These are phyloP conservation scores for Macroglossus sobrinus DNA, from an alignment of 2,113 vertebrate genomes.

Conservation along the genomic window DNA sequence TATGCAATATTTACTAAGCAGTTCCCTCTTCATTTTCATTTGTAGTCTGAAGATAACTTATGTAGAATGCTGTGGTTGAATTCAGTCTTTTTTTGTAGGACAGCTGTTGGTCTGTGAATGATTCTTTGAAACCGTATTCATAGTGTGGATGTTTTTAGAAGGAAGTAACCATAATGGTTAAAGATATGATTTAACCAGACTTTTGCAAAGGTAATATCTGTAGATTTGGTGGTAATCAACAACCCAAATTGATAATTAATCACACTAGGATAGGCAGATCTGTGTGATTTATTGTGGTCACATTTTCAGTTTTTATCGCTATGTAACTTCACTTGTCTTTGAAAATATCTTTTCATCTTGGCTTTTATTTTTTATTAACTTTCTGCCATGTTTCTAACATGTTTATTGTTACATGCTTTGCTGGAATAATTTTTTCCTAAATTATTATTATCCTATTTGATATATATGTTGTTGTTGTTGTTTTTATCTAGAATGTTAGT, in stretches of 20 bases:
- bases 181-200: neutral
- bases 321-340: neutral
- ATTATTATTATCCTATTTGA: neutral
- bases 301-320: neutral
- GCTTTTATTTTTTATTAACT: neutral
- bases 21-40: neutral
- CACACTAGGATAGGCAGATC: neutral
- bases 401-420: neutral
- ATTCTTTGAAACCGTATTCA: neutral
- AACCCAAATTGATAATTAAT: neutral
- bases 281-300: neutral
- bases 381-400: neutral
- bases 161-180: neutral
- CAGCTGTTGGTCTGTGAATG: neutral
- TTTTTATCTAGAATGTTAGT: neutral
- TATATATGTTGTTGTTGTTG: neutral
- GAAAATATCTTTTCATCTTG: neutral
- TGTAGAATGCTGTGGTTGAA: neutral
- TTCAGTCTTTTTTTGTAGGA: neutral
- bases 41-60: neutral
- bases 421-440: neutral
- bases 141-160: conserved; percentile 10
- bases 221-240: neutral
- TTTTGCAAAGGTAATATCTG: neutral
- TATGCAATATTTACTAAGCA: neutral